Evolutionary conservation across 2,113 vertebrate species (phyloP), one percentile per base, ranked within the genome.

Genomic region (Myrmecobius fasciatus): DNA sequence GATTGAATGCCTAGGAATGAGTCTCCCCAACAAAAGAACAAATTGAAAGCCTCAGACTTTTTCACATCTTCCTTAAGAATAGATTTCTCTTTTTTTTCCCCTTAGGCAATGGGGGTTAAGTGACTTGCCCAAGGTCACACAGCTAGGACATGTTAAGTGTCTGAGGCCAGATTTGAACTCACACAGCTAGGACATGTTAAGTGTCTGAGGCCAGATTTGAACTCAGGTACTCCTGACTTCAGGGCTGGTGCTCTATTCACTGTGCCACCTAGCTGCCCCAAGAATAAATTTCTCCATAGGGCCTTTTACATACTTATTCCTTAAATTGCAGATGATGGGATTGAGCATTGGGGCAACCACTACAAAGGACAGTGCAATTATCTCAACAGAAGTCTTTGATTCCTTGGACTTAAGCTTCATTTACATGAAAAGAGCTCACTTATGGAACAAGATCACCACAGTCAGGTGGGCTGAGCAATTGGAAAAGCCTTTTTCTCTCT

Each of bases 241-340:
- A n/a, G n/a, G n/a, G n/a, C n/a, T n/a, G n/a, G n/a, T n/a, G n/a
- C n/a, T n/a, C n/a, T n/a, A n/a, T n/a, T n/a, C n/a, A n/a, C n/a
- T n/a, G n/a, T n/a, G n/a, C n/a, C n/a, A n/a, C n/a, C n/a, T n/a
- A n/a, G n/a, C n/a, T n/a, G n/a, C n/a, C n/a, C n/a, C n/a, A n/a
- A n/a, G n/a, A n/a, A n/a, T n/a, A n/a, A n/a, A n/a, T 96, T 97
- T 97, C 56, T 94, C 96, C 52, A 97, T 56, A 20, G 94, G 96
- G 22, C 47, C 89, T 90, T 97, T 97, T 11, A 98, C 92, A 51
- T 98, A 96, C 20, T 97, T 96, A 92, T 98, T 98, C 53, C 96
- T 97, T 56, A 98, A 90, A n/a, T 97, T 98, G 1, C 98, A 98
- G 49, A 98, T 98, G 49, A 98, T 95, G 53, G 98, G 97, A 28